A percentile compares a stretch with the other conserved stretches of the same genome.
Conservation (phyloP, 2,888 invertebrate genomes). For the Agapostemon virescens region DNA sequence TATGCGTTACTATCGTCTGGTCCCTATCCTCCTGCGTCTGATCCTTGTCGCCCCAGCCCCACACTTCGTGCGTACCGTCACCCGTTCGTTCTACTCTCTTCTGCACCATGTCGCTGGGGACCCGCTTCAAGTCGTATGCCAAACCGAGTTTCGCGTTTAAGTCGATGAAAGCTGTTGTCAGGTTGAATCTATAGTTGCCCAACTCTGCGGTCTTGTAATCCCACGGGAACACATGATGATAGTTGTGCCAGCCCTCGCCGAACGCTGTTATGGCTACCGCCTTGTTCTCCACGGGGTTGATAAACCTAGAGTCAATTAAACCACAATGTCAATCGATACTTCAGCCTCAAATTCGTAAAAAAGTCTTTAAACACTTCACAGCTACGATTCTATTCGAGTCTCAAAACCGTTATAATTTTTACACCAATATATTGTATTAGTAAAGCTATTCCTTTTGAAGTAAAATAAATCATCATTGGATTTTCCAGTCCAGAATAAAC, state of each 20-base stretch:
- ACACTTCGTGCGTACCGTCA: constrained; percentile 87
- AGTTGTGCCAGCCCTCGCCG: constrained; percentile 97
- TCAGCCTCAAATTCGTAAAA: background rate
- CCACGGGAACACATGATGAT: constrained; percentile 96
- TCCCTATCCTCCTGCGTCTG: constrained; percentile 75
- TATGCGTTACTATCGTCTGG: constrained; percentile 47
- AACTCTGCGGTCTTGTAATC: constrained; percentile 95
- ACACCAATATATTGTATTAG: too few species aligned
- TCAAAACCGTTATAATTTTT: too few species aligned
- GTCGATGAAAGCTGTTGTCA: constrained; percentile 83
- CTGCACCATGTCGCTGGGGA: constrained; percentile 86
- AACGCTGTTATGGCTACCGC: constrained; percentile 87
- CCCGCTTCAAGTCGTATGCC: constrained; percentile 93
- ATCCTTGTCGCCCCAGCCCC: constrained; percentile 84
- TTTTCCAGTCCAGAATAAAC: too few species aligned
- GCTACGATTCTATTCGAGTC: too few species aligned
- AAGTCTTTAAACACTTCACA: too few species aligned
- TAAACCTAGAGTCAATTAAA: constrained; percentile 82
- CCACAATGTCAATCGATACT: background rate
- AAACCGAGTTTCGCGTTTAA: constrained; percentile 90
- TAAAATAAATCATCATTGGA: too few species aligned
- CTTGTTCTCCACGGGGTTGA: constrained; percentile 90
- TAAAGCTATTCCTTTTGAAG: too few species aligned
- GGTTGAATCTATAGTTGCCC: constrained; percentile 82
- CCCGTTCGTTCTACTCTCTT: constrained; percentile 88